These are phyloP conservation scores for Stichopus horrens DNA, from an alignment of 53 echinoderm and acorn worm species.

Conservation along the genomic window DNA sequence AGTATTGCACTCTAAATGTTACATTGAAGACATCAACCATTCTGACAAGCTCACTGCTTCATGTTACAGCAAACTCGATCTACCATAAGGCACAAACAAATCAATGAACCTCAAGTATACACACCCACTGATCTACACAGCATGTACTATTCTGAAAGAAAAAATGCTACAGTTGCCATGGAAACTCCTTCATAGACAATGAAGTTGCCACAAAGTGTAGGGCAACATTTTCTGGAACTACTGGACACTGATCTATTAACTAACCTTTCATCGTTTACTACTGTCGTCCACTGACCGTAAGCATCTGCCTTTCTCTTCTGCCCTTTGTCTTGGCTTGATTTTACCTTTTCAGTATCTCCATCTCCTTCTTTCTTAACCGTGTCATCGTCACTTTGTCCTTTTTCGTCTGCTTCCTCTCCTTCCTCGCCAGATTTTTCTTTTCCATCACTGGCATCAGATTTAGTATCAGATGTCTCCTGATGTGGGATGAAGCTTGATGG, in stretches of 20 bases:
- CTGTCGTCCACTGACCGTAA: conserved; percentile 76
- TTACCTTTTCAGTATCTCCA: conserved; percentile 23
- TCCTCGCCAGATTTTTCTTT: conserved; percentile 19
- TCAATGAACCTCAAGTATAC: no score
- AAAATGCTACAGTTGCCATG: no score
- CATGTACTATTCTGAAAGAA: no score
- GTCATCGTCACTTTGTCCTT: conserved; percentile 35
- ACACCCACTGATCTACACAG: no score
- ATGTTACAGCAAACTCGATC: no score
- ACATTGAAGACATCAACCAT: no score
- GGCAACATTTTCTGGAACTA: neutral
- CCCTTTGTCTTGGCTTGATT: conserved; percentile 37
- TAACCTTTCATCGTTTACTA: conserved; percentile 53
- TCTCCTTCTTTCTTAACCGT: conserved; percentile 13
- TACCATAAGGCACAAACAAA: no score
- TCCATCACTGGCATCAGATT: neutral
- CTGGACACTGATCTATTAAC: neutral
- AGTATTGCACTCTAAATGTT: no score
- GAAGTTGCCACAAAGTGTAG: no score
- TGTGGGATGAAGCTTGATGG: conserved; percentile 59
- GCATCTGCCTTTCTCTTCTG: conserved; percentile 68
- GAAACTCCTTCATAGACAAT: no score
- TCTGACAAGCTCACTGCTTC: no score
- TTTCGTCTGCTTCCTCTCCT: conserved; percentile 25
- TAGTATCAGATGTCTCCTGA: conserved; percentile 4